Evolutionary conservation across 2,888 invertebrate genomes (phyloP).

Genomic region (Oeneis ivallda): DNA sequence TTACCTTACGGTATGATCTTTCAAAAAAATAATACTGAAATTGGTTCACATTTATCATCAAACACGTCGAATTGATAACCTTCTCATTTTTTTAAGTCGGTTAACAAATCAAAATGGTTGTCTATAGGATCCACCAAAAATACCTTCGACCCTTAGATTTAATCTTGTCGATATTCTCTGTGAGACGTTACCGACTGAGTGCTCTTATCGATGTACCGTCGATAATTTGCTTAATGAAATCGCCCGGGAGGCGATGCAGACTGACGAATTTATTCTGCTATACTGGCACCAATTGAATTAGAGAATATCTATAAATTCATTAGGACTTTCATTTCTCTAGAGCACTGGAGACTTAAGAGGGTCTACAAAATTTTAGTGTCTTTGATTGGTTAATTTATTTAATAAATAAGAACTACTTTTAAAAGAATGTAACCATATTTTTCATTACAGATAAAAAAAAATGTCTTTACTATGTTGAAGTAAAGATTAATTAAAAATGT

Average conservation of each 20-base stretch:
- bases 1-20: too few relatives aligned
- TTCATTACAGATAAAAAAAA: too few relatives aligned
- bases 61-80: too few relatives aligned
- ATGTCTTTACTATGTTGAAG: too few relatives aligned
- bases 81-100: too few relatives aligned
- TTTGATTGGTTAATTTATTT: not conserved
- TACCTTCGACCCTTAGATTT: not conserved
- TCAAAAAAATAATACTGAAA: too few relatives aligned
- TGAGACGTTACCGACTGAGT: slow-evolving; percentile 15
- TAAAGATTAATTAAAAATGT: too few relatives aligned
- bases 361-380: not conserved
- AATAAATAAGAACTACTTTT: too few relatives aligned
- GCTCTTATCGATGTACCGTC: slow-evolving; percentile 25
- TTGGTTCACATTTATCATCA: too few relatives aligned
- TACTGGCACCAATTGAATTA: slow-evolving; percentile 29
- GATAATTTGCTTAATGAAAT: slow-evolving; percentile 34
- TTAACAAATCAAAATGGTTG: too few relatives aligned
- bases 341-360: too few relatives aligned
- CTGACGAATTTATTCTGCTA: slow-evolving; percentile 25
- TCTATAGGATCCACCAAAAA: not conserved
- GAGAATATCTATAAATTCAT: slow-evolving; percentile 19
- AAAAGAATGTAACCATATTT: too few relatives aligned
- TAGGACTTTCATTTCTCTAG: not conserved
- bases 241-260: slow-evolving; percentile 16
- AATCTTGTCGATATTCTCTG: slow-evolving; percentile 7